Evolutionary conservation across 1,140 invertebrate genomes (phyloP).

Genomic region (Drosophila setifemur): DNA sequence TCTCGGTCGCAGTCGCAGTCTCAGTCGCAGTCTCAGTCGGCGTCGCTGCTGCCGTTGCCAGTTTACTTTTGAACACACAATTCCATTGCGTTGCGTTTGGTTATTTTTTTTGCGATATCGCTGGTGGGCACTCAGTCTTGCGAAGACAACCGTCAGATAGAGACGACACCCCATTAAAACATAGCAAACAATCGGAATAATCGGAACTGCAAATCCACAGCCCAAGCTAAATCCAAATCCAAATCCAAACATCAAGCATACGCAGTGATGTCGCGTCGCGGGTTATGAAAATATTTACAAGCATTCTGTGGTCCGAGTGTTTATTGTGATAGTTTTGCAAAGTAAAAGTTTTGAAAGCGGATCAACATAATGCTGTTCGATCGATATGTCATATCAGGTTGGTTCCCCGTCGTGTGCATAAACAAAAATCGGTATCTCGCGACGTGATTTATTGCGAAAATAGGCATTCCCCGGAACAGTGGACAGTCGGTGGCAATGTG

Average conservation of each 20-base stretch:
- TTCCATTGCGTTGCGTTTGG: constrained; percentile 1
- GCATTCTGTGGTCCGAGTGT: constrained; percentile 5
- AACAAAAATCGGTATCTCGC: constrained; percentile 4
- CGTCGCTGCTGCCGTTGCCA: constrained; percentile 22
- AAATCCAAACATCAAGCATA: constrained; percentile 13
- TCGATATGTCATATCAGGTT: constrained; percentile 79
- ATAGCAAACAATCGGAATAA: not conserved
- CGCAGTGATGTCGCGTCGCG: constrained; percentile 53
- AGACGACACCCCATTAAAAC: constrained; percentile 58
- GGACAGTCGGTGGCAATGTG: not conserved
- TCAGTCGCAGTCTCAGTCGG: not conserved
- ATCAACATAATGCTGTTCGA: constrained; percentile 75
- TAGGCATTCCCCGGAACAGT: not conserved
- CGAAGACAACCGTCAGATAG: constrained; percentile 81
- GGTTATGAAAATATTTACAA: constrained; percentile 30
- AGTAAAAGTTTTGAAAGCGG: constrained; percentile 24
- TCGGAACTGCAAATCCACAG: too few species aligned
- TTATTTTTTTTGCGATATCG: constrained; percentile 55
- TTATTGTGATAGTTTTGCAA: constrained; percentile 55
- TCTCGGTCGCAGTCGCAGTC: constrained; percentile 2
- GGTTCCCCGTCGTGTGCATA: constrained; percentile 20
- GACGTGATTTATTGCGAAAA: constrained; percentile 1
- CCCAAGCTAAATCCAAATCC: constrained; percentile 8
- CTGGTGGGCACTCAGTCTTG: constrained; percentile 71
- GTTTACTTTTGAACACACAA: constrained; percentile 7